A percentile compares a stretch with the other conserved stretches of the same genome.
These are phyloP conservation scores for Iselma pallidipennis DNA, from an alignment of 2,888 invertebrate species.

Conservation along the genomic window DNA sequence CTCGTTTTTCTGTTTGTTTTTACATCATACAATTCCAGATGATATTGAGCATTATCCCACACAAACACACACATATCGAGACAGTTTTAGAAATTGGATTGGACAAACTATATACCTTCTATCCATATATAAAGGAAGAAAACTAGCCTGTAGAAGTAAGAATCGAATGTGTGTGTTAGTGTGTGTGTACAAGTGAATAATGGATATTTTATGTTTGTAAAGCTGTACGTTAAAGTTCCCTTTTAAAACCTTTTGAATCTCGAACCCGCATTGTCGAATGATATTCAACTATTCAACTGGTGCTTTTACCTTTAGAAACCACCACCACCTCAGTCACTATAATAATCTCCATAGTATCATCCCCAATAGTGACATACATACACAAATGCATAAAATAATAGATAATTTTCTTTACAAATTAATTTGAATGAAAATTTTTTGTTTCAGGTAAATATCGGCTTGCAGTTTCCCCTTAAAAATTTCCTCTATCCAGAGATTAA, in stretches of 20 bases:
- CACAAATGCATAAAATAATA: background rate
- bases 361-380: background rate
- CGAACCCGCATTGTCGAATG: conserved; percentile 17
- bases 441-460: background rate
- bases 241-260: conserved; percentile 17
- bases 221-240: conserved; percentile 2
- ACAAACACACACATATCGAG: too few relatives aligned
- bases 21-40: too few relatives aligned
- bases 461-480: background rate
- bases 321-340: background rate
- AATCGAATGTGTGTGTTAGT: background rate
- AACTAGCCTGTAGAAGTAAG: background rate
- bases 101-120: too few relatives aligned
- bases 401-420: too few relatives aligned
- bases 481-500: background rate
- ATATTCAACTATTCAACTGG: conserved; percentile 2
- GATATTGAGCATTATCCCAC: too few relatives aligned
- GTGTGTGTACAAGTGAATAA: conserved; percentile 17
- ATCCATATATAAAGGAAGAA: too few relatives aligned
- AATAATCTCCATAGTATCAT: background rate
- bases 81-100: too few relatives aligned
- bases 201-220: conserved; percentile 28
- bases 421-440: background rate
- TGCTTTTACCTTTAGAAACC: background rate
- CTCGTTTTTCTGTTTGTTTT: too few relatives aligned